A percentile compares a stretch with the other conserved stretches of the same genome.
These are phyloP conservation scores for Xiphydria camelus DNA, from an alignment of 2,888 invertebrate species.

Conservation along the genomic window DNA sequence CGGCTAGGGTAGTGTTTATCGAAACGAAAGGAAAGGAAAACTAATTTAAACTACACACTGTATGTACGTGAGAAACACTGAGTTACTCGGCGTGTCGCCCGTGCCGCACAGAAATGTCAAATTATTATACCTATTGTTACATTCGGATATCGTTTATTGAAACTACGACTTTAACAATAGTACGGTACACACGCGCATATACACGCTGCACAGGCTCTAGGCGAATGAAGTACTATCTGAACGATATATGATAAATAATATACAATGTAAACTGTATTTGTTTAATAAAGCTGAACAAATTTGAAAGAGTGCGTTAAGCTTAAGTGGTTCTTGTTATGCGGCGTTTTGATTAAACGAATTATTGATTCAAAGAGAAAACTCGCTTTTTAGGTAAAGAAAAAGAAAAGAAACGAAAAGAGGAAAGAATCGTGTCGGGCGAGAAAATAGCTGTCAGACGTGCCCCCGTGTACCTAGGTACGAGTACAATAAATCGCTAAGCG, in stretches of 20 bases:
- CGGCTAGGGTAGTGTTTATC: slow-evolving; percentile 38
- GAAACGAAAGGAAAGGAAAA: slow-evolving; percentile 16
- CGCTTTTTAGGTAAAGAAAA: too few relatives aligned
- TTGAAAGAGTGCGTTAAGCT: too few relatives aligned
- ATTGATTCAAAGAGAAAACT: too few relatives aligned
- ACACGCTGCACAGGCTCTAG: slow-evolving; percentile 56
- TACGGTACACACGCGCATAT: slow-evolving; percentile 50
- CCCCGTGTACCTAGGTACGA: too few relatives aligned
- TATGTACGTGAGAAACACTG: slow-evolving; percentile 47
- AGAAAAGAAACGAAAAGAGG: too few relatives aligned
- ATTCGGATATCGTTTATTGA: slow-evolving; percentile 39
- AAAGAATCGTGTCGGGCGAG: too few relatives aligned
- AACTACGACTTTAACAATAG: slow-evolving; percentile 45
- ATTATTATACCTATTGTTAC: slow-evolving; percentile 41
- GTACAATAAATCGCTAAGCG: too few relatives aligned
- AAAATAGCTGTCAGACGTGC: too few relatives aligned
- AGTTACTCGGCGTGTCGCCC: slow-evolving; percentile 49
- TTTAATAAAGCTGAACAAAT: slow-evolving; percentile 59
- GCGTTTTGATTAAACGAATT: too few relatives aligned
- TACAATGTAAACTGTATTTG: slow-evolving; percentile 59
- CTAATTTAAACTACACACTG: too few relatives aligned
- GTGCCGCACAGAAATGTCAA: slow-evolving; percentile 54
- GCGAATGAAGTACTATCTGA: slow-evolving; percentile 52
- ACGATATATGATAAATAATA: slow-evolving; percentile 48
- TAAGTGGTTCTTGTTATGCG: too few relatives aligned